Evolutionary conservation across 2,888 invertebrate species (phyloP).

Genomic region (Chorisops tibialis): DNA sequence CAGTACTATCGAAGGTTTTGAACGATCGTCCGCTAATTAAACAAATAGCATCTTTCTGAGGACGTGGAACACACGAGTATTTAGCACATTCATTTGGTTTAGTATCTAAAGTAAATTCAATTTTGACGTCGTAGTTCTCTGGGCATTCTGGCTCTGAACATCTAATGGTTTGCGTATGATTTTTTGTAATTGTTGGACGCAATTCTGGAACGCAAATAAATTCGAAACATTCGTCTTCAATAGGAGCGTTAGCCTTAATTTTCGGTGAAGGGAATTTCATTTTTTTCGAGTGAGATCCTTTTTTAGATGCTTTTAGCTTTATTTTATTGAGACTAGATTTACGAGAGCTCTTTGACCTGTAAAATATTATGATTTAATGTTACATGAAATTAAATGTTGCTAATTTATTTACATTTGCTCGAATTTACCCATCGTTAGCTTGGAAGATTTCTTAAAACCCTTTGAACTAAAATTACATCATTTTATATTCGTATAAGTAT

Average conservation of each 20-base stretch:
- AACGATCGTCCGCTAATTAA: constrained; percentile 71
- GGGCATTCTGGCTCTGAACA: constrained; percentile 61
- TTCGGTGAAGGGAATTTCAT: neutral
- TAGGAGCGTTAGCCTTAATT: neutral
- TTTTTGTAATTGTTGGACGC: constrained; percentile 34
- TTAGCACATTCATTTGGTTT: constrained; percentile 54
- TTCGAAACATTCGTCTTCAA: constrained; percentile 45
- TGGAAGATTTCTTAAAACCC: too few species aligned
- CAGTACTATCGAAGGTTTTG: constrained; percentile 74
- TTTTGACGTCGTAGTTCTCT: constrained; percentile 56
- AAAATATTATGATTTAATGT: too few species aligned
- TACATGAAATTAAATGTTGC: too few species aligned
- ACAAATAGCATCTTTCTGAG: constrained; percentile 60
- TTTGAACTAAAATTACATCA: too few species aligned
- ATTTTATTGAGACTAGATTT: neutral
- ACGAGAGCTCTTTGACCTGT: constrained; percentile 5
- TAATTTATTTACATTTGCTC: too few species aligned
- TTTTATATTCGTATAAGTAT: neutral
- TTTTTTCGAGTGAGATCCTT: neutral
- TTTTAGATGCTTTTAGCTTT: neutral
- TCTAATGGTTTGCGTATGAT: constrained; percentile 4
- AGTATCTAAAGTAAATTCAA: constrained; percentile 49
- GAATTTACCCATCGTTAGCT: neutral
- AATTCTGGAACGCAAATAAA: constrained; percentile 47
- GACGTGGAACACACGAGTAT: constrained; percentile 64